A percentile compares a stretch with the other conserved stretches of the same genome.
Conservation (phyloP, 2,888 invertebrate species). For the Herminia tarsipennalis region DNA sequence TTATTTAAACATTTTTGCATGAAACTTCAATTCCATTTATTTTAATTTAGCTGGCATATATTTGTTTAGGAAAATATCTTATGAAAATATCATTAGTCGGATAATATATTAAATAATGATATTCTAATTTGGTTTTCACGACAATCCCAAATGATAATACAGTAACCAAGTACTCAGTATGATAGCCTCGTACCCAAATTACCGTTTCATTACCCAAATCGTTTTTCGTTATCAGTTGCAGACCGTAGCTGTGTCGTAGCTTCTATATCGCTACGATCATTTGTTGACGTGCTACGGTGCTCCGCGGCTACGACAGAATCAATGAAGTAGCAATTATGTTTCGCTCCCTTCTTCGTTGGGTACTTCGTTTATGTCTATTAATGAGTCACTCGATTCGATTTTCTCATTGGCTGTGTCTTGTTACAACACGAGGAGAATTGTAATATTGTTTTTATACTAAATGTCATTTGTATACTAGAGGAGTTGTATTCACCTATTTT, state of each 20-base stretch:
- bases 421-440: no score
- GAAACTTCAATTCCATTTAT: no score
- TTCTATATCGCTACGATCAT: conserved; percentile 25
- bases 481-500: no score
- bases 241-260: conserved; percentile 18
- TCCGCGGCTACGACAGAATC: conserved; percentile 6
- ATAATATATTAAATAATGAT: background rate
- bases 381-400: conserved; percentile 23
- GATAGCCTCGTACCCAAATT: conserved; percentile 10
- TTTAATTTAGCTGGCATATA: no score
- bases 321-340: background rate
- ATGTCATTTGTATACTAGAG: no score
- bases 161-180: conserved; percentile 11
- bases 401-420: no score
- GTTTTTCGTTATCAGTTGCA: conserved; percentile 29
- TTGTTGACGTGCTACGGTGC: conserved; percentile 34
- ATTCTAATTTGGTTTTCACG: conserved; percentile 5
- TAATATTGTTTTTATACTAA: no score
- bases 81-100: background rate
- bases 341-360: no score
- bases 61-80: no score
- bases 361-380: conserved; percentile 34
- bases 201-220: conserved; percentile 23
- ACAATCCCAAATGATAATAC: conserved; percentile 14
- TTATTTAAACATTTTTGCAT: no score